Base-by-base conservation (phyloP, 2,888 invertebrate species). In the Melinaea marsaeus region DNA sequence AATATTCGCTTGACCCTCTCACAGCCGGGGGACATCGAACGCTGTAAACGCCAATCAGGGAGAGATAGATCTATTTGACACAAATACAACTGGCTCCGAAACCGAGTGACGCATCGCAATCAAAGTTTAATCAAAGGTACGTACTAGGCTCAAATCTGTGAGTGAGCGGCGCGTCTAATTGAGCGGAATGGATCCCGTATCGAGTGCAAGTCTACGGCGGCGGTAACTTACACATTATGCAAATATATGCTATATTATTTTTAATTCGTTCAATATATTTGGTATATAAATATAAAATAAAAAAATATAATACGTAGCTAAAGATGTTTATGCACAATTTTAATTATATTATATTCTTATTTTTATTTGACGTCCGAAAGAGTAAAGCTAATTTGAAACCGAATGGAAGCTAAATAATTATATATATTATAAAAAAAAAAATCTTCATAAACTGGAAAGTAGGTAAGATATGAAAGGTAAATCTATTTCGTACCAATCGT, bases 71-170 rank as follows among this genome's bases (percentile, higher is more conserved):
- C 66, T 57, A 69, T 79, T 77, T 79, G 80, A 80, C 81, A 79
- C 78, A 72, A 74, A 79, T 78, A 79, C 76, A 72, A 71, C 77
- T 74, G 75, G 67, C 66, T 63, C 64, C 77, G 78, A 79, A 75
- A 77, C 72, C 75, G 85, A 84, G 79, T 85, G 88, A 84, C 87
- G 82, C 83, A 73, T 79, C 78, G 84, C 84, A 88, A 90, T 90
- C 88, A 86, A 85, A 85, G 80, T 85, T 83, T 84, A 88, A 89
- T 88, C 87, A 88, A 86, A 88, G 84, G 88, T 77, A 80, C 83
- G 81, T 82, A 80, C 83, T 75, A 75, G 77, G 60, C 63, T 46
- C 55, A 61, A 32, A 79, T 81, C 82, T 81, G 83, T 74, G 75
- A 76, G 78, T 80, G 80, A 79, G 76, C 83, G 77, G 77, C 73